phyloP scores from a whole-genome alignment of 2,888 invertebrate species.

The Brenthis daphne region DNA sequence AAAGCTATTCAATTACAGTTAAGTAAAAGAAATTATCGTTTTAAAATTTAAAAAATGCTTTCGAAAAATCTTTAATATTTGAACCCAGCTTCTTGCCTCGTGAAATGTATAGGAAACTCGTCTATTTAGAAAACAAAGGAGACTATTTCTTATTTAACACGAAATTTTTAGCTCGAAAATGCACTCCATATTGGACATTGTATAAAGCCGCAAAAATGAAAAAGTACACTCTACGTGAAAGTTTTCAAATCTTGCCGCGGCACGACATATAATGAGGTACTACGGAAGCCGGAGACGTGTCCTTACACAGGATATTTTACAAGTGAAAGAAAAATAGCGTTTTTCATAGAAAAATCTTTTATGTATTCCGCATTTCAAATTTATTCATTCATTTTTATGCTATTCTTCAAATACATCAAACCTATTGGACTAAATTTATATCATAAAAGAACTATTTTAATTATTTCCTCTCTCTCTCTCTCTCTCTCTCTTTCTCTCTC shows the following conservation, averaged over 20 bases:
- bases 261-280: slow-evolving; percentile 17
- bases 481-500: too few species aligned
- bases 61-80: too few species aligned
- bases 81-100: not conserved
- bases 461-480: too few species aligned
- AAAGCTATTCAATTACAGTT: too few species aligned
- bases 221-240: slow-evolving; percentile 21
- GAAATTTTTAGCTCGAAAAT: slow-evolving; percentile 15
- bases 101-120: not conserved
- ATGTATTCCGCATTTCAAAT: not conserved
- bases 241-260: slow-evolving; percentile 22
- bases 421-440: too few species aligned
- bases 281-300: slow-evolving; percentile 19
- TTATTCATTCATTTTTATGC: too few species aligned
- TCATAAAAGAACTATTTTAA: too few species aligned
- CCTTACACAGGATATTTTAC: slow-evolving; percentile 1
- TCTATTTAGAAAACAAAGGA: slow-evolving; percentile 19
- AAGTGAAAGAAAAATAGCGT: slow-evolving; percentile 11
- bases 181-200: slow-evolving; percentile 21
- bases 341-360: not conserved
- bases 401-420: too few species aligned
- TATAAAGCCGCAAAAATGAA: slow-evolving; percentile 20
- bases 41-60: too few species aligned
- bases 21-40: too few species aligned
- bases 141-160: slow-evolving; percentile 1